Conservation (phyloP, 2,888 invertebrate species). For the Polyommatus iphigenia region DNA sequence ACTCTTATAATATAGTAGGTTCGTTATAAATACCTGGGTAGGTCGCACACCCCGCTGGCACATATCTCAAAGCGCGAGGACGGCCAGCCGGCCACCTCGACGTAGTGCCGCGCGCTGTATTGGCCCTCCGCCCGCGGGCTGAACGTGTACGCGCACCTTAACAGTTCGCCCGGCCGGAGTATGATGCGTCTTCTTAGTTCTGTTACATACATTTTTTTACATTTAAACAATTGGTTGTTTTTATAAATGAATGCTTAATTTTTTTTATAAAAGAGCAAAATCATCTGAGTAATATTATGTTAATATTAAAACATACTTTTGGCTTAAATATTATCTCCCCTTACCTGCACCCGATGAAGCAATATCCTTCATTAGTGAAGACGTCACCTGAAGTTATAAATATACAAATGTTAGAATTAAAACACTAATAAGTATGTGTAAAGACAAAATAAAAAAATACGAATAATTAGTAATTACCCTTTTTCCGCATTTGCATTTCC, state of each 20-base stretch:
- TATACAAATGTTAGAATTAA: neutral
- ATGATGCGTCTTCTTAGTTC: neutral
- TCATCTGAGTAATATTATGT: no score
- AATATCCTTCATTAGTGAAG: slow-evolving; percentile 64
- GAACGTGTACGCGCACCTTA: slow-evolving; percentile 1
- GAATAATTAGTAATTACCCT: slow-evolving; percentile 52
- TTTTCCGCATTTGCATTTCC: slow-evolving; percentile 71
- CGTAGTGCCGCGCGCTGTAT: slow-evolving; percentile 62
- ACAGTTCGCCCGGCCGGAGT: neutral
- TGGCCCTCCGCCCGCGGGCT: slow-evolving; percentile 63
- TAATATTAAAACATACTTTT: neutral
- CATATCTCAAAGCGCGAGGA: slow-evolving; percentile 63
- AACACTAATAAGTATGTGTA: neutral
- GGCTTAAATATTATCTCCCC: slow-evolving; percentile 5
- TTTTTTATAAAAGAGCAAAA: no score
- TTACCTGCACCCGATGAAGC: slow-evolving; percentile 53
- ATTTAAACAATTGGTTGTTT: neutral
- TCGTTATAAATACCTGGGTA: slow-evolving; percentile 59
- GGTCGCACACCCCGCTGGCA: slow-evolving; percentile 64
- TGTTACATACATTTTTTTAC: neutral
- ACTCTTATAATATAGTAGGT: neutral
- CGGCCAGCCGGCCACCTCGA: slow-evolving; percentile 73
- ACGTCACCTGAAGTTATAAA: slow-evolving; percentile 51
- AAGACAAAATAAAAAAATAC: neutral
- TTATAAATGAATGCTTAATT: no score